These are phyloP conservation scores for Notothenia rossii DNA, from an alignment of 2,113 vertebrate genomes.

Conservation along the genomic window DNA sequence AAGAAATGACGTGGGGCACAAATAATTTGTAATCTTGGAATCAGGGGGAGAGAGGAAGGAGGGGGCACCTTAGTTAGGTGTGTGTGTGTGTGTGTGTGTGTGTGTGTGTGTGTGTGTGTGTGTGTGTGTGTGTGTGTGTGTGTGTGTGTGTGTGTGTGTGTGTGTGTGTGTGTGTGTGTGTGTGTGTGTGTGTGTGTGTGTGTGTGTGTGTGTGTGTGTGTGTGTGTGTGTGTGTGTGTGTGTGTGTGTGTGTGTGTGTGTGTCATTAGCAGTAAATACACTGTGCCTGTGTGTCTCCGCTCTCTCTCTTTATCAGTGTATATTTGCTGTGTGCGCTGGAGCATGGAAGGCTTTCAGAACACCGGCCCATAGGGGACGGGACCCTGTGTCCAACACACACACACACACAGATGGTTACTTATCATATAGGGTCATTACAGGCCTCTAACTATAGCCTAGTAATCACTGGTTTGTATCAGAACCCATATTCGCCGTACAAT, in stretches of 20 bases:
- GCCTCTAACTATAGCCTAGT: constrained; percentile 78
- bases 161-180: constrained; percentile 47
- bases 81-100: constrained; percentile 38
- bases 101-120: no score
- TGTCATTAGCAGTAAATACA: constrained; percentile 79
- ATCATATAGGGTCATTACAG: constrained; percentile 85
- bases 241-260: constrained; percentile 45
- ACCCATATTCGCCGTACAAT: constrained; percentile 68
- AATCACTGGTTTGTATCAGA: constrained; percentile 82
- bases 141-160: constrained; percentile 31
- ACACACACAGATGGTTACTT: constrained; percentile 62
- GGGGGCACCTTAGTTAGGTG: constrained; percentile 47
- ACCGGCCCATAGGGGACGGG: constrained; percentile 79
- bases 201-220: background rate
- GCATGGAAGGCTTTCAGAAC: constrained; percentile 85
- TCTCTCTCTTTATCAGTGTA: constrained; percentile 84
- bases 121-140: constrained; percentile 42
- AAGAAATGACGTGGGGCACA: constrained; percentile 76
- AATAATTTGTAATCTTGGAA: constrained; percentile 80
- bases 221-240: constrained; percentile 55
- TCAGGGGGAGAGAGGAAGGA: constrained; percentile 58
- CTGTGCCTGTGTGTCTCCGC: constrained; percentile 57
- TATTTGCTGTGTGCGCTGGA: constrained; percentile 84
- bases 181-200: background rate
- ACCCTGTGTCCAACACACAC: constrained; percentile 70